phyloP scores from a whole-genome alignment of 2,888 invertebrate species.

The Thymelicus acteon region DNA sequence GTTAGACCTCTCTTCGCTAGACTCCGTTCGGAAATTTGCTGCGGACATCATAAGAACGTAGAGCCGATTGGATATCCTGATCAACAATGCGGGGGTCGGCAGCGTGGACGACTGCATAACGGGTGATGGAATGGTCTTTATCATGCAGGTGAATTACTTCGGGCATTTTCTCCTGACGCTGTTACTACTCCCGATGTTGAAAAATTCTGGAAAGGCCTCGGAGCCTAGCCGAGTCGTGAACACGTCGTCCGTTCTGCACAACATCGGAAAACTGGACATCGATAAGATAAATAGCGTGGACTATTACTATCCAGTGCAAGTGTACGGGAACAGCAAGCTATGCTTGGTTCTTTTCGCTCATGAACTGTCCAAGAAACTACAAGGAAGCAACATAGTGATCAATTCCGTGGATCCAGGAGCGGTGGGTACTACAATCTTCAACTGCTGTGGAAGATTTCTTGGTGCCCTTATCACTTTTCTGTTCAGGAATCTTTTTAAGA shows the following conservation, averaged over 20 bases:
- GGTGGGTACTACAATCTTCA: constrained; percentile 92
- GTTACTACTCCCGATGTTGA: constrained; percentile 91
- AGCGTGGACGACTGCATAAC: constrained; percentile 85
- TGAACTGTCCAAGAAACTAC: constrained; percentile 88
- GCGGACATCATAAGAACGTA: constrained; percentile 89
- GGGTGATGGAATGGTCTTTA: constrained; percentile 92
- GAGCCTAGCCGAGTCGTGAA: constrained; percentile 90
- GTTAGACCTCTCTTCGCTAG: constrained; percentile 89
- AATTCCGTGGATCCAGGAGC: constrained; percentile 94
- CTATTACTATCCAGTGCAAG: constrained; percentile 71
- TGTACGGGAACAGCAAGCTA: constrained; percentile 88
- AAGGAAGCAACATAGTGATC: constrained; percentile 87
- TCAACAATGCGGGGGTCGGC: constrained; percentile 95
- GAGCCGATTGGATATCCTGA: constrained; percentile 90
- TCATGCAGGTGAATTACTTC: constrained; percentile 97
- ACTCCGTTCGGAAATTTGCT: constrained; percentile 92
- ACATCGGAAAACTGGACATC: constrained; percentile 87
- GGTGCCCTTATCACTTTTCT: constrained; percentile 83
- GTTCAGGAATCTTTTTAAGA: constrained; percentile 88
- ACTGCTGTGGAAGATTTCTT: constrained; percentile 71
- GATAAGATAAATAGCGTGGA: constrained; percentile 87
- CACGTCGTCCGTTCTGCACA: constrained; percentile 91
- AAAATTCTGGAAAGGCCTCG: constrained; percentile 77
- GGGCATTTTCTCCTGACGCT: constrained; percentile 96
- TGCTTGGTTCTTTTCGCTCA: constrained; percentile 89